Conservation (phyloP, 2,888 invertebrate species). For the Tuberolachnus salignus region DNA sequence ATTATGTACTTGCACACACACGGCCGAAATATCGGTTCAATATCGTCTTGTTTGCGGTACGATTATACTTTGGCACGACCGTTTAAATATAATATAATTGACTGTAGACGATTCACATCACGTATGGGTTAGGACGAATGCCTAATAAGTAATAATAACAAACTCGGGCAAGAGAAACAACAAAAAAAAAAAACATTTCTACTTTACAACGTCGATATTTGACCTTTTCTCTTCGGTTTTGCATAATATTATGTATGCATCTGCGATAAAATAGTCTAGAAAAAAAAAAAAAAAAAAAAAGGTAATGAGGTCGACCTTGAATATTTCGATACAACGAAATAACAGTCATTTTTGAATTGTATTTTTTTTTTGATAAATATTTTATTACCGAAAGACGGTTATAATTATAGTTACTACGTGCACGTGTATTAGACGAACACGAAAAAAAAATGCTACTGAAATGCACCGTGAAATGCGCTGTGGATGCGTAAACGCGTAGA, state of each 20-base stretch:
- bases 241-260: not conserved
- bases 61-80: conserved; percentile 37
- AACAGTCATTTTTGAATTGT: conserved; percentile 21
- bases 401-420: conserved; percentile 30
- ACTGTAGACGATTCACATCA: conserved; percentile 27
- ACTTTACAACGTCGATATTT: conserved; percentile 15
- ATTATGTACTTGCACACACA: no score
- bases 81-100: conserved; percentile 38
- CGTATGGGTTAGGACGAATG: conserved; percentile 12
- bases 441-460: conserved; percentile 6
- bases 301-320: conserved; percentile 26
- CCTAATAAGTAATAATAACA: not conserved
- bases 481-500: not conserved
- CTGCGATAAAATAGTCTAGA: not conserved
- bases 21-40: not conserved
- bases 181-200: conserved; percentile 21
- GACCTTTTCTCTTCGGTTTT: conserved; percentile 26
- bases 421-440: conserved; percentile 31
- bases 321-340: conserved; percentile 26
- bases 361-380: conserved; percentile 33
- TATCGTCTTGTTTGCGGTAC: not conserved
- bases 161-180: not conserved
- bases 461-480: no score
- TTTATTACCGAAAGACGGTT: conserved; percentile 9
- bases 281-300: not conserved